Evolutionary conservation across 2,113 vertebrate species (phyloP), one percentile per base, ranked within the genome.

Genomic region (Gadus macrocephalus): DNA sequence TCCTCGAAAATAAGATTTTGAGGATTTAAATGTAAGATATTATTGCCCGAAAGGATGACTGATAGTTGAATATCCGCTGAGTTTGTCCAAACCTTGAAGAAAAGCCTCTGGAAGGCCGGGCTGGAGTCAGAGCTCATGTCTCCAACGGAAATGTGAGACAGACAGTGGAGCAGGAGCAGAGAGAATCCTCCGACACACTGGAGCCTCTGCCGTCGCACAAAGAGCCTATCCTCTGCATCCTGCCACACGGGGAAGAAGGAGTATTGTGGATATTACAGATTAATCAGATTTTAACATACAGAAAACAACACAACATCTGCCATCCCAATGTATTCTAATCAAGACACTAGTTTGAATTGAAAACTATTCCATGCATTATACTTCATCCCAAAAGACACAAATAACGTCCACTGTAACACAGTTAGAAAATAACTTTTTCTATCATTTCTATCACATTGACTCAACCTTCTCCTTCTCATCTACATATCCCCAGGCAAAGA

Each of bases 91-190:
- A 97, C 96, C 95, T 95, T 90, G 71, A 93, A 92, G 83, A 96
- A 96, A 19, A 89, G 74, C 38, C 89, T 89, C 65, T 89, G 91
- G 73, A 95, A 97, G 28, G 77, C 61, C 2, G 94, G 90, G 38
- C 19, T 89, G 71, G 79, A 78, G 75, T 95, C 92, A 0, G 85
- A 82, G 68, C 25, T 67, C 79, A 93, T 78, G 67, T 94, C 86
- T 0, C 85, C 72, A 0, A 87, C 70, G 27, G 85, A 7, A 20
- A 96, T 64, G 6, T 95, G 94, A 72, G 94, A 93, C 64, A 92
- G 68, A 75, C 93, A 95, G 80, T 94, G 94, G 3, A 95, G 88
- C 0, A 98, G 85, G 53, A 97, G 77, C 56, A 97, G 89, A 42
- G 93, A 80, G 64, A 96, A 95, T 16, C 89, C 82, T 3, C 95